Evolutionary conservation across 2,888 invertebrate species (phyloP).

Genomic region (Pegoplata infirma): DNA sequence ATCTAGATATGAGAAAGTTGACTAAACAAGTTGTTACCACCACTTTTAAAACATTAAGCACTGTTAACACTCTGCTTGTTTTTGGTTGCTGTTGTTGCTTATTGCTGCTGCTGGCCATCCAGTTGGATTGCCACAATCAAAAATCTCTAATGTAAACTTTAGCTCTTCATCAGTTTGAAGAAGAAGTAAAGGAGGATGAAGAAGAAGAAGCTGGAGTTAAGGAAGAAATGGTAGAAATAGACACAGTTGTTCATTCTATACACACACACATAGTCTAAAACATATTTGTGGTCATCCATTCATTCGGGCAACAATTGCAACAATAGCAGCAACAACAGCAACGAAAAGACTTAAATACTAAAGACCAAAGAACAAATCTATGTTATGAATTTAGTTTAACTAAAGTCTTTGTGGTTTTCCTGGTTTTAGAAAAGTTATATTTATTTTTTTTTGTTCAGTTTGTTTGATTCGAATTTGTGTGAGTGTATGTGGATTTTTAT

Average conservation of each 20-base stretch:
- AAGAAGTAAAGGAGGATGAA: neutral
- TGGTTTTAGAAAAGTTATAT: constrained; percentile 7
- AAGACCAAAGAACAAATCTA: constrained; percentile 31
- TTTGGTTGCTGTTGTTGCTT: neutral
- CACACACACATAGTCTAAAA: too few relatives aligned
- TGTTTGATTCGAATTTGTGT: too few relatives aligned
- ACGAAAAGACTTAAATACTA: neutral
- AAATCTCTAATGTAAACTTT: constrained; percentile 42
- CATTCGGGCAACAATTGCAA: neutral
- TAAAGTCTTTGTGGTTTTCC: constrained; percentile 43
- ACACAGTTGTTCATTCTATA: neutral
- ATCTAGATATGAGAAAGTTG: constrained; percentile 59
- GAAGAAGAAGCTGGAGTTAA: neutral
- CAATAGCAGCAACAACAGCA: neutral
- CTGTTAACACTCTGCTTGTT: constrained; percentile 52
- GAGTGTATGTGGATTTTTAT: neutral
- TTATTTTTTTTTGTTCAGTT: too few relatives aligned
- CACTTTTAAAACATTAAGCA: constrained; percentile 36
- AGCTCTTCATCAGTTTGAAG: neutral
- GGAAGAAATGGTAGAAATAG: neutral
- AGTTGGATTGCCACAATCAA: constrained; percentile 1
- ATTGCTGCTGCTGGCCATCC: neutral
- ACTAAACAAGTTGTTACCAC: constrained; percentile 59
- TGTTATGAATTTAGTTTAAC: constrained; percentile 41
- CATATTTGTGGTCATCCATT: neutral